These are phyloP conservation scores for Drosophila limbata DNA, from an alignment of 2,888 invertebrate species.

Conservation along the genomic window DNA sequence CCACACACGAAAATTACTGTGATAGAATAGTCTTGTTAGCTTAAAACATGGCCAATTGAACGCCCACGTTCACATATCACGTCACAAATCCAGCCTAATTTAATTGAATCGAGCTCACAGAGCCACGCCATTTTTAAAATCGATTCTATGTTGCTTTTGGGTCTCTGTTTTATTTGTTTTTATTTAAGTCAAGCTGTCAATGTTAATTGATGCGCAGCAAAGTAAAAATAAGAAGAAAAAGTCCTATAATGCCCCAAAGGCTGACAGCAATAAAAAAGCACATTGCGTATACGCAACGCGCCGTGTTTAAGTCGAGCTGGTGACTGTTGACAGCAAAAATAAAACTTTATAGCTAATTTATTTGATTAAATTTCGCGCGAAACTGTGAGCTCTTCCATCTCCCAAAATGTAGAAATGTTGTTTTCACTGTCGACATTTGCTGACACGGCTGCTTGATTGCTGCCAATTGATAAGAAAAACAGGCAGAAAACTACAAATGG, in stretches of 20 bases:
- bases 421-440: constrained; percentile 49
- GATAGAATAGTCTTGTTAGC: constrained; percentile 18
- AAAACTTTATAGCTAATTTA: constrained; percentile 80
- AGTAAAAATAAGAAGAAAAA: constrained; percentile 47
- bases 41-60: constrained; percentile 27
- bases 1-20: constrained; percentile 17
- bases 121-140: constrained; percentile 18
- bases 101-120: constrained; percentile 36
- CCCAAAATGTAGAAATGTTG: constrained; percentile 50
- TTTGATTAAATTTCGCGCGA: constrained; percentile 76
- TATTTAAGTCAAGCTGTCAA: constrained; percentile 59
- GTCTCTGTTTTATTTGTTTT: constrained; percentile 38
- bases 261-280: constrained; percentile 71
- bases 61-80: constrained; percentile 23
- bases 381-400: constrained; percentile 19
- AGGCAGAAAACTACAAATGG: constrained; percentile 44
- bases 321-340: constrained; percentile 66
- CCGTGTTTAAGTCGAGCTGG: constrained; percentile 36
- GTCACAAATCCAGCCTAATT: constrained; percentile 40
- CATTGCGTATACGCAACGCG: constrained; percentile 63
- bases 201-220: constrained; percentile 73
- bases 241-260: constrained; percentile 43
- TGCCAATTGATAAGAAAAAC: constrained; percentile 70
- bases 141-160: constrained; percentile 26
- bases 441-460: constrained; percentile 55